These are phyloP conservation scores for Ophthalmolycus amberensis DNA, from an alignment of 2,113 vertebrate genomes.

Conservation along the genomic window DNA sequence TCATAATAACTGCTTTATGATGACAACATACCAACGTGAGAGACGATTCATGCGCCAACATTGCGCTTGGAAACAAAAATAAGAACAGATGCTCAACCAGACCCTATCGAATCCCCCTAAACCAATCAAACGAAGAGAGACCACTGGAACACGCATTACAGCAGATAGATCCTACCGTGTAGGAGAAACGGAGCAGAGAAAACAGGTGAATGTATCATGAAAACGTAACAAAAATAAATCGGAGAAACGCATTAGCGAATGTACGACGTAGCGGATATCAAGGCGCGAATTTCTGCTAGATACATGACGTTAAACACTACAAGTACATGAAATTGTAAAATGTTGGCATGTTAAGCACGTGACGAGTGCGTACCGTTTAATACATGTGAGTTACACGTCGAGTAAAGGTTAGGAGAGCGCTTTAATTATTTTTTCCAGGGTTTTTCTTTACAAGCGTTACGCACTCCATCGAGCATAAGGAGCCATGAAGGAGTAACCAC, in stretches of 20 bases:
- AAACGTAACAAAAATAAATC: background rate
- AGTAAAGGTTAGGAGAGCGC: background rate
- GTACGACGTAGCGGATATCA: background rate
- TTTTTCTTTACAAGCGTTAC: background rate
- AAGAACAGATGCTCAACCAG: background rate
- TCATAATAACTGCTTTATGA: background rate
- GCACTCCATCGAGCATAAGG: background rate
- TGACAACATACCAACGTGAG: background rate
- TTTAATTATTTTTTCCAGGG: background rate
- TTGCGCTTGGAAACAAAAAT: background rate
- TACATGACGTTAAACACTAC: background rate
- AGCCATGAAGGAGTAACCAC: background rate
- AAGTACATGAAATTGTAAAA: background rate
- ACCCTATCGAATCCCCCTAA: background rate
- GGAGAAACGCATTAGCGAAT: background rate
- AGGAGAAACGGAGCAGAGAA: background rate
- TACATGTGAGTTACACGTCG: no score
- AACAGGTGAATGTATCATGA: background rate
- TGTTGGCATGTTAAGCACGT: background rate
- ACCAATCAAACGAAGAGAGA: background rate
- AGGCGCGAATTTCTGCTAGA: background rate
- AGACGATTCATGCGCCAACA: background rate
- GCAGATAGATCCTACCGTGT: background rate
- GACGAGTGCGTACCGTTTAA: background rate
- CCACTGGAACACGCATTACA: background rate